Evolutionary conservation across 2,888 invertebrate genomes (phyloP), one percentile per base, ranked within the genome.

Genomic region (Tetrapedia diversipes): DNA sequence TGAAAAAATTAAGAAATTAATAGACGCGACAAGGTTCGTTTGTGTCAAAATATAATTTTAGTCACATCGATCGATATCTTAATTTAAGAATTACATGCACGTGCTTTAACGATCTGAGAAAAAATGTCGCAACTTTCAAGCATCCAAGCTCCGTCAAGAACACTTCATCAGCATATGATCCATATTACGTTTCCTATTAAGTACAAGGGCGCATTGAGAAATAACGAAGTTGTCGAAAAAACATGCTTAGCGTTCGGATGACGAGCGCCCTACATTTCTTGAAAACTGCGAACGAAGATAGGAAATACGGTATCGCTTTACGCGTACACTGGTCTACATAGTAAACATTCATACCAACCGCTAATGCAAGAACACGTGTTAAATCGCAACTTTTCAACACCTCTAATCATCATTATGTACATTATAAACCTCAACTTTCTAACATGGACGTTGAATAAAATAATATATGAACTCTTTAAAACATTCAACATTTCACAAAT

Each of bases 111-210:
- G 29, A 39, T 19, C 24, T 27, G 0, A 19, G 14, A 19, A 19
- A 6, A 14, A 29, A 19, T 56, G n/a, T 49, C 8, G 41, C 29
- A n/a, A 16, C 16, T 16, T 16, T 10, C 29, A 59, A 67, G 32
- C 19, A n/a, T 41, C 11, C 43, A 53, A 27, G 8, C 24, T 14
- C 32, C 47, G 11, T 56, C 19, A 32, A 57, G 66, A 24, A 11
- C 27, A 41, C 32, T 66, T 56, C 39, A 59, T 51, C 29, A 59
- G 47, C 29, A 22, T n/a, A 29, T 41, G 29, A 53, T 47, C 37
- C 19, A 27, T 16, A 41, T 39, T 19, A 2, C 10, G 22, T 47
- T 19, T 56, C 34, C 11, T 45, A 54, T 19, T 63, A 34, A 54
- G 43, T 69, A 41, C 29, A 29, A 41, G 51, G 27, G 14, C 43